Conservation (phyloP, 2,888 invertebrate species). For the Calliphora vomitoria region DNA sequence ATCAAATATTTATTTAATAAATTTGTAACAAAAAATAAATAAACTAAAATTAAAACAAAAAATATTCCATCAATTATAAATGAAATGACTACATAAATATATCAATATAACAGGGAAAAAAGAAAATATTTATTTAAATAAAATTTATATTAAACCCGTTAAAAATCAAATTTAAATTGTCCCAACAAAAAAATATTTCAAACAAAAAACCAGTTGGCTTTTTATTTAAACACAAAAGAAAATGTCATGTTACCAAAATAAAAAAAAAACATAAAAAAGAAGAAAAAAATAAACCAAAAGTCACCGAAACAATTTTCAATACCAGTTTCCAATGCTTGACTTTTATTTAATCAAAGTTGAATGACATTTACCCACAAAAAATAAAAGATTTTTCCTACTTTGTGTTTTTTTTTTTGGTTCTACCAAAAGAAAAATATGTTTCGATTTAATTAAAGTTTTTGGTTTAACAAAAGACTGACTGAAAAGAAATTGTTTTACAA, state of each 20-base stretch:
- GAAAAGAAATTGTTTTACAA: slow-evolving; percentile 29
- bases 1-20: background rate
- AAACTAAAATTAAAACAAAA: background rate
- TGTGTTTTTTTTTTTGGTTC: background rate
- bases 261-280: background rate
- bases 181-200: background rate
- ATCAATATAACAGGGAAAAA: background rate
- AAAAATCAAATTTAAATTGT: slow-evolving; percentile 8
- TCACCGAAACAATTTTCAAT: slow-evolving; percentile 28
- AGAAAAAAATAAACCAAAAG: background rate
- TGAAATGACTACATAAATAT: background rate
- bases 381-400: background rate
- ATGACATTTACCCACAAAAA: slow-evolving; percentile 48
- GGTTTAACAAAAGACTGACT: slow-evolving; percentile 15
- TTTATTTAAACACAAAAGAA: slow-evolving; percentile 28
- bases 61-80: slow-evolving; percentile 8
- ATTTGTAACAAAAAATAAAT: background rate
- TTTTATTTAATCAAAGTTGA: slow-evolving; percentile 47
- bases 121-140: background rate
- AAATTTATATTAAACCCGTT: background rate
- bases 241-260: slow-evolving; percentile 41
- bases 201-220: slow-evolving; percentile 47
- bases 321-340: slow-evolving; percentile 49
- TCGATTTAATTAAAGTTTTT: slow-evolving; percentile 48
- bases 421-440: background rate